Base-by-base conservation (phyloP, 2,113 vertebrate genomes). In the Meles meles region DNA sequence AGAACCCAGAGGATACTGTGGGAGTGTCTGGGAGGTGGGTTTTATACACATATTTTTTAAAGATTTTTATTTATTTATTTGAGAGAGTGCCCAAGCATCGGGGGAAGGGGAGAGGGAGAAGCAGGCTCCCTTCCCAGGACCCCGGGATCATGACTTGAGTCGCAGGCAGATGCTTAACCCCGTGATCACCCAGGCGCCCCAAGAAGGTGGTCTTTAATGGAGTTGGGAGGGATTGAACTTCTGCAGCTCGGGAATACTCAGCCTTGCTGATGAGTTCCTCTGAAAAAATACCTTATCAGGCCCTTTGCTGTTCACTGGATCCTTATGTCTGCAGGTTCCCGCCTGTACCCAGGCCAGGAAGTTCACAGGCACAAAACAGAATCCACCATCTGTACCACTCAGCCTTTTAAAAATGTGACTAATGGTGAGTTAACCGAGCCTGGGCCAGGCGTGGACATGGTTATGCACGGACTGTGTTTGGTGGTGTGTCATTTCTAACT, bases 401-500 rank as follows among this genome's bases (percentile, higher is more conserved):
- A 49, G 80, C 37, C 72, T 72, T 96, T 95, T 95, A 34, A 90
- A 90, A 90, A 87, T 34, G 57, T 97, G 97, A 96, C 96, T 96
- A 93, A 97, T 85, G 57, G 79, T 97, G 94, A 94, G 65, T 49
- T 79, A 93, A 79, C 63, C 8, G 8, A 74, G 77, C 71, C 77
- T 47, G 47, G 72, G 91, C 86, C 87, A 47, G 89, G 72, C 20
- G 2, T 79, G 92, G 74, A 55, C 20, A 83, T 21, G 39, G 90
- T 23, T 93, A 57, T 77, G 18, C 49, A 9, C 8, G 96, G 89
- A 80, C 69, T 91, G 42, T 2, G 7, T 39, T 83, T 12, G 29
- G 76, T 67, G 79, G 94, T 96, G 88, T 94, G 96, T 96, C 94
- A 69, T 94, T 87, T 88, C 95, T 94, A 93, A 82, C 93, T 93